A percentile compares a stretch with the other conserved stretches of the same genome.
phyloP scores from a whole-genome alignment of 2,113 vertebrate genomes.

The Istiophorus platypterus region DNA sequence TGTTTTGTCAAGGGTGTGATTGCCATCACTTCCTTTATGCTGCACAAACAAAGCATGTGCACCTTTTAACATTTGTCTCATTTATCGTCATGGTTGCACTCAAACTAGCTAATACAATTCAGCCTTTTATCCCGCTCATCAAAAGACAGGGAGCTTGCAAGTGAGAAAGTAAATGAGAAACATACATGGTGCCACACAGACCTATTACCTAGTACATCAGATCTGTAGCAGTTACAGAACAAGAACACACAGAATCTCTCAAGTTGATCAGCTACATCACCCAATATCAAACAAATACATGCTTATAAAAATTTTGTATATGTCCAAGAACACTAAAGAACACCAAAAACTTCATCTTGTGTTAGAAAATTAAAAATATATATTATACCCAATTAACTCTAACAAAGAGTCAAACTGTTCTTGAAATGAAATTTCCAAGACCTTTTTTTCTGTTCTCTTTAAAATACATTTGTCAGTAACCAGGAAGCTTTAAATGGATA shows the following conservation, averaged over 20 bases:
- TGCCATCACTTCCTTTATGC: constrained; percentile 69
- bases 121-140: constrained; percentile 36
- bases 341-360: background rate
- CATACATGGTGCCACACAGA: background rate
- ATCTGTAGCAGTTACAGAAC: background rate
- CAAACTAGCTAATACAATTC: constrained; percentile 1
- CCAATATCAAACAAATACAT: background rate
- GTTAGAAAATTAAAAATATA: no score
- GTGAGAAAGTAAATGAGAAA: background rate
- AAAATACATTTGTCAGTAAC: background rate
- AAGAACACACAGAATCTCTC: background rate
- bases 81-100: constrained; percentile 49
- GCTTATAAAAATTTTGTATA: background rate
- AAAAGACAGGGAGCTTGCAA: constrained; percentile 4
- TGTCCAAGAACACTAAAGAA: background rate
- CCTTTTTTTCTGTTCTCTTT: background rate
- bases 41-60: constrained; percentile 43
- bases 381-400: no score
- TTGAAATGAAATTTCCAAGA: background rate
- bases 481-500: background rate
- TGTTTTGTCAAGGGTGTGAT: constrained; percentile 78
- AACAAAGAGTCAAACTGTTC: background rate
- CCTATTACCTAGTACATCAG: background rate
- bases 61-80: constrained; percentile 66
- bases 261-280: background rate